phyloP scores from a whole-genome alignment of 2,888 invertebrate genomes.

The Phengaris arion region DNA sequence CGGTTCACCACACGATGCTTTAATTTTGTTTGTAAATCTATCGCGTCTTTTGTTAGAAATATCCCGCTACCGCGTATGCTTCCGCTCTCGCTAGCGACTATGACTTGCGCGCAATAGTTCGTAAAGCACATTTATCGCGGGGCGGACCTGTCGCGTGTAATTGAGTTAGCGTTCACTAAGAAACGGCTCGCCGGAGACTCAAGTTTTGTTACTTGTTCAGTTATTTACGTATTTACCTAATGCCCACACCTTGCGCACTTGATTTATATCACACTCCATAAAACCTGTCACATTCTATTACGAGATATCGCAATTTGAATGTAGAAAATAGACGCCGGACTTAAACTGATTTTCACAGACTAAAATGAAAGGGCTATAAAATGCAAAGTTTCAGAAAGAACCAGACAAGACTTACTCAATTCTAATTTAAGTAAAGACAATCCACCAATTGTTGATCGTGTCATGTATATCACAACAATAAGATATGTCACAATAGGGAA shows the following conservation, averaged over 20 bases:
- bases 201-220: constrained; percentile 44
- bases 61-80: not conserved
- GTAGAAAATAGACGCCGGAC: not conserved
- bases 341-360: not conserved
- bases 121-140: constrained; percentile 65
- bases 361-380: not conserved
- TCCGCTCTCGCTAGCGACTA: constrained; percentile 34
- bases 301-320: constrained; percentile 13
- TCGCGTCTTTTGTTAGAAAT: not conserved
- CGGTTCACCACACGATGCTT: too few species aligned
- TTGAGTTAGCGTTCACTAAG: constrained; percentile 68
- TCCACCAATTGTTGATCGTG: too few species aligned
- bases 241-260: constrained; percentile 32
- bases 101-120: constrained; percentile 37
- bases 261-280: constrained; percentile 1
- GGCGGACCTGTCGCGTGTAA: constrained; percentile 67
- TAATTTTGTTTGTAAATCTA: too few species aligned
- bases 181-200: constrained; percentile 63
- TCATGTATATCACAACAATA: too few species aligned
- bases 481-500: too few species aligned
- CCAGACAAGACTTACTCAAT: too few species aligned
- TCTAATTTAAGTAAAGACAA: too few species aligned
- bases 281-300: constrained; percentile 13
- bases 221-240: constrained; percentile 37
- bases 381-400: too few species aligned